Conservation (phyloP, 2,888 invertebrate species). For the Machimus atricapillus region DNA sequence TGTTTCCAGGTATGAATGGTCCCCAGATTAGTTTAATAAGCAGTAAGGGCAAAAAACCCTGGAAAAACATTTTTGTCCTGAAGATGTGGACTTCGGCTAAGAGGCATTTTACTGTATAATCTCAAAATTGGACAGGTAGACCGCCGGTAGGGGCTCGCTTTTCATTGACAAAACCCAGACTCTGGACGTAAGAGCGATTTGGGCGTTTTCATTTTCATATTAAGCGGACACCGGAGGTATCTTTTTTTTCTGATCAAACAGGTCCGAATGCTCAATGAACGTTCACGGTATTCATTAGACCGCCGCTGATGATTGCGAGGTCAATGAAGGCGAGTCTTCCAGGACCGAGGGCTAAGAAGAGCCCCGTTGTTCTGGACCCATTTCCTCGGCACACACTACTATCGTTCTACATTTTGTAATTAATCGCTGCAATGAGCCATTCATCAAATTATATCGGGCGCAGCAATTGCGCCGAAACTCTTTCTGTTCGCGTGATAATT, state of each 20-base stretch:
- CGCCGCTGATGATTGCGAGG: neutral
- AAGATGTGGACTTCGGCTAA: slow-evolving; percentile 3
- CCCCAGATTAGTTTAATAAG: slow-evolving; percentile 27
- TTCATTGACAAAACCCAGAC: slow-evolving; percentile 18
- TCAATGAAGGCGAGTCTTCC: neutral
- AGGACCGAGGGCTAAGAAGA: neutral
- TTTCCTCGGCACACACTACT: neutral
- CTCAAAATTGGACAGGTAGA: slow-evolving; percentile 6
- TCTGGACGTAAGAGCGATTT: neutral
- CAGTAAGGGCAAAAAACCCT: neutral
- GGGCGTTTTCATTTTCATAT: neutral
- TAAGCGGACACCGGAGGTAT: neutral
- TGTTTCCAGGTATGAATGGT: slow-evolving; percentile 10
- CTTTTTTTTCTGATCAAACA: neutral
- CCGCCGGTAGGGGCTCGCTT: neutral
- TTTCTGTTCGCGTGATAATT: slow-evolving; percentile 10
- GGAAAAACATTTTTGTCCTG: slow-evolving; percentile 19
- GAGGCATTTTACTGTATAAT: slow-evolving; percentile 31
- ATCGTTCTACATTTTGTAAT: neutral
- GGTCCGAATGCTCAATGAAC: neutral
- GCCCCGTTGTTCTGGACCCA: neutral
- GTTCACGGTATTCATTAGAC: neutral
- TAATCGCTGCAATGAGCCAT: slow-evolving; percentile 2
- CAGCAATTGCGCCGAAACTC: neutral
- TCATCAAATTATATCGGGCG: neutral